These are phyloP conservation scores for Sapayoa aenigma DNA, from an alignment of 2,113 vertebrate genomes.

Conservation along the genomic window DNA sequence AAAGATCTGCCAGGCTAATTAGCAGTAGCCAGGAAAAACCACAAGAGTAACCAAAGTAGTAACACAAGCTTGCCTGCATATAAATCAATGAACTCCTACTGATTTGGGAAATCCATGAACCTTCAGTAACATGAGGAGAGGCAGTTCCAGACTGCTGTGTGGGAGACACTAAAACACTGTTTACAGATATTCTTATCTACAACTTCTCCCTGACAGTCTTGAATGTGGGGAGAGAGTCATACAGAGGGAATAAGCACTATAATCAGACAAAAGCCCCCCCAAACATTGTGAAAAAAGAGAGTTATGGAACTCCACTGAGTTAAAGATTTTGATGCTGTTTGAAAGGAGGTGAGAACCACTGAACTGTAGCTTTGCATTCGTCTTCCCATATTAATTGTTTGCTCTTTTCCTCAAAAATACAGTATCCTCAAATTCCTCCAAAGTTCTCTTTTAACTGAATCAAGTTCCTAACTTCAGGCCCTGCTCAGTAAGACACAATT, in stretches of 20 bases:
- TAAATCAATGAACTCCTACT: constrained; percentile 46
- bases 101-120: constrained; percentile 32
- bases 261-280: background rate
- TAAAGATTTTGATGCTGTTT: background rate
- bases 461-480: background rate
- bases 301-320: background rate
- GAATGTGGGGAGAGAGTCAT: background rate
- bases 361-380: background rate
- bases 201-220: background rate
- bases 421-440: background rate
- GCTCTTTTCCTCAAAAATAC: background rate
- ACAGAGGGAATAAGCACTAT: background rate
- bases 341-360: background rate
- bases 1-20: constrained; percentile 29
- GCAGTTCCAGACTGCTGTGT: constrained; percentile 46
- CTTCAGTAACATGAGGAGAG: background rate
- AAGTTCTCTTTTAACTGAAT: background rate
- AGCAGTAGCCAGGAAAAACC: constrained; percentile 6
- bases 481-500: background rate
- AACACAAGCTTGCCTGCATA: background rate
- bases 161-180: constrained; percentile 44
- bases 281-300: background rate
- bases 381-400: background rate
- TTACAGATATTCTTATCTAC: constrained; percentile 32
- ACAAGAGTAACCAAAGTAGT: background rate